These are phyloP conservation scores for Lithobius niger DNA, from an alignment of 1,140 invertebrate genomes.

Conservation along the genomic window DNA sequence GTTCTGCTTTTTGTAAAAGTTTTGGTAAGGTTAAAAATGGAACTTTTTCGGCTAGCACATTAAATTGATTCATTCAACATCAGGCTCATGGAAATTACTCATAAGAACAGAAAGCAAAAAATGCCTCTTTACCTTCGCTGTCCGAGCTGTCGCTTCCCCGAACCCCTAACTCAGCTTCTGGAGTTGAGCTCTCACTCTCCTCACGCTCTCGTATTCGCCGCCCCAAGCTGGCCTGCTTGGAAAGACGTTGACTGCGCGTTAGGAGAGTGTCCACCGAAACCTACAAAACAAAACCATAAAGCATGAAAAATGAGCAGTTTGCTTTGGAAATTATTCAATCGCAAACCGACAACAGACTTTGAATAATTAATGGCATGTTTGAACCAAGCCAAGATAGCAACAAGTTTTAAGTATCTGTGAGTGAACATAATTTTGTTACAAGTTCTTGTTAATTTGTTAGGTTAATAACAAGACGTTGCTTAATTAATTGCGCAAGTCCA, in stretches of 20 bases:
- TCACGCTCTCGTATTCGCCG: not conserved
- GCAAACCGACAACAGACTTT: not conserved
- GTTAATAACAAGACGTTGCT: too few relatives aligned
- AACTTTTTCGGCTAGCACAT: too few relatives aligned
- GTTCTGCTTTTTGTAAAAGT: too few relatives aligned
- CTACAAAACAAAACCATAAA: not conserved
- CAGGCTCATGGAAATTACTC: too few relatives aligned
- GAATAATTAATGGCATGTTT: too few relatives aligned
- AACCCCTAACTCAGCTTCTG: conserved; percentile 1
- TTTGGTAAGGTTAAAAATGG: too few relatives aligned
- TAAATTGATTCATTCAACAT: too few relatives aligned
- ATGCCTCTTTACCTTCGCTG: conserved; percentile 7
- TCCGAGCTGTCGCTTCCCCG: conserved; percentile 1
- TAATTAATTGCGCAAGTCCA: too few relatives aligned
- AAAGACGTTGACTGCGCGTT: not conserved
- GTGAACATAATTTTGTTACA: not conserved
- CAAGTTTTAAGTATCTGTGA: not conserved
- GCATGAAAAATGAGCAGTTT: not conserved
- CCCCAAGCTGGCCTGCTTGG: not conserved
- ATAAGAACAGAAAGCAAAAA: too few relatives aligned
- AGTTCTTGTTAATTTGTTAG: too few relatives aligned
- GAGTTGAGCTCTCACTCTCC: conserved; percentile 2
- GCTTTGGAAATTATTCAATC: not conserved
- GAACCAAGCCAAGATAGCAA: not conserved
- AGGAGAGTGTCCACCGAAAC: not conserved